Percentiles rank a stretch among this genome's conserved stretches.
These are phyloP conservation scores for Galerucella nymphaeae DNA, from an alignment of 2,888 invertebrate genomes.

Conservation along the genomic window DNA sequence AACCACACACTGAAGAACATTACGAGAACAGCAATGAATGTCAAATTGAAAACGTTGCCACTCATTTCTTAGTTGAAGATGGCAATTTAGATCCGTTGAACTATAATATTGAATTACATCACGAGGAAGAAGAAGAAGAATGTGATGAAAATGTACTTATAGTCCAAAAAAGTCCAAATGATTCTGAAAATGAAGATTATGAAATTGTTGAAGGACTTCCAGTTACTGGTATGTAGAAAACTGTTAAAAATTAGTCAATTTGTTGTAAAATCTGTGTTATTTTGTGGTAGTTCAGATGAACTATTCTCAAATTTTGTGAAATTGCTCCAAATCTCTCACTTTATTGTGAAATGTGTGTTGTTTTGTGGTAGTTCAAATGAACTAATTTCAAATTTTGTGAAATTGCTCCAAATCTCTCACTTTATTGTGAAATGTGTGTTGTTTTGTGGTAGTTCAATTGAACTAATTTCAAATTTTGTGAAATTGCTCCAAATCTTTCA, in stretches of 20 bases:
- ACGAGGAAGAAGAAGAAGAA: constrained; percentile 29
- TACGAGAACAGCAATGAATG: constrained; percentile 27
- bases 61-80: constrained; percentile 38
- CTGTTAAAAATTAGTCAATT: too few species aligned
- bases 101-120: constrained; percentile 35
- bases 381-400: too few species aligned
- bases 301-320: too few species aligned
- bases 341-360: too few species aligned
- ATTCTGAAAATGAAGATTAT: constrained; percentile 55
- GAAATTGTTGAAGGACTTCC: constrained; percentile 58
- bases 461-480: too few species aligned
- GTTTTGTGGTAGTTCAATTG: too few species aligned
- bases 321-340: too few species aligned
- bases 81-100: constrained; percentile 16
- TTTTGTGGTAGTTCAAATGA: too few species aligned
- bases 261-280: not conserved
- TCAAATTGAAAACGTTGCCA: constrained; percentile 12
- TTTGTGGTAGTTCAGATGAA: too few species aligned
- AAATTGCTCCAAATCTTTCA: too few species aligned
- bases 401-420: too few species aligned
- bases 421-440: too few species aligned
- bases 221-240: constrained; percentile 51
- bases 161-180: constrained; percentile 35
- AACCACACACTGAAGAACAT: constrained; percentile 29
- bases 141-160: constrained; percentile 16